These are phyloP conservation scores for Sebastes nivosus DNA, from an alignment of 2,797 vertebrate genomes.

Conservation along the genomic window DNA sequence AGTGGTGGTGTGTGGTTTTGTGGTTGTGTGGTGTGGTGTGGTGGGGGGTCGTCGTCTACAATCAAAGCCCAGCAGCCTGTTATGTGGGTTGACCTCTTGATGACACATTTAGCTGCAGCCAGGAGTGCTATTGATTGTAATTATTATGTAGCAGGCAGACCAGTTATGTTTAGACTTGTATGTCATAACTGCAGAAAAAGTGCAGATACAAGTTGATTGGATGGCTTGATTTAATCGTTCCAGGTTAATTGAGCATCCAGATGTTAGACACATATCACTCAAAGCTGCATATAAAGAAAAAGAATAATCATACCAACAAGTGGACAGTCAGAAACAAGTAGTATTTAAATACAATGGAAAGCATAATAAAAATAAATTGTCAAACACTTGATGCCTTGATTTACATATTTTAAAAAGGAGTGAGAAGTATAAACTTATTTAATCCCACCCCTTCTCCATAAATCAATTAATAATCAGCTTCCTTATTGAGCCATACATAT, in stretches of 20 bases:
- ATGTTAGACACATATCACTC: not conserved
- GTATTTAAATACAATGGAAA: too few species aligned
- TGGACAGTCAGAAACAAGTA: too few species aligned
- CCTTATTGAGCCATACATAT: too few species aligned
- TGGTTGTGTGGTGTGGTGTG: not conserved
- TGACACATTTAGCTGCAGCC: not conserved
- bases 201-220: not conserved
- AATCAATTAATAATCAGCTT: too few species aligned
- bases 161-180: not conserved
- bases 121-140: slow-evolving; percentile 14
- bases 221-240: not conserved
- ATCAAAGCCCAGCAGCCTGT: not conserved
- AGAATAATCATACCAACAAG: too few species aligned
- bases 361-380: too few species aligned
- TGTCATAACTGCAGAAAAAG: not conserved
- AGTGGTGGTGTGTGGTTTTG: not conserved
- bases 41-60: not conserved
- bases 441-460: too few species aligned
- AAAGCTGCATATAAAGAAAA: not conserved
- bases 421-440: too few species aligned
- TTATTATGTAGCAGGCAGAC: not conserved
- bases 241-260: not conserved
- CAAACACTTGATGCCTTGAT: too few species aligned
- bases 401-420: too few species aligned
- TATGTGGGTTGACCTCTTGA: not conserved